Base-by-base conservation (phyloP, 2,888 invertebrate species). In the Pyrocoelia pectoralis region DNA sequence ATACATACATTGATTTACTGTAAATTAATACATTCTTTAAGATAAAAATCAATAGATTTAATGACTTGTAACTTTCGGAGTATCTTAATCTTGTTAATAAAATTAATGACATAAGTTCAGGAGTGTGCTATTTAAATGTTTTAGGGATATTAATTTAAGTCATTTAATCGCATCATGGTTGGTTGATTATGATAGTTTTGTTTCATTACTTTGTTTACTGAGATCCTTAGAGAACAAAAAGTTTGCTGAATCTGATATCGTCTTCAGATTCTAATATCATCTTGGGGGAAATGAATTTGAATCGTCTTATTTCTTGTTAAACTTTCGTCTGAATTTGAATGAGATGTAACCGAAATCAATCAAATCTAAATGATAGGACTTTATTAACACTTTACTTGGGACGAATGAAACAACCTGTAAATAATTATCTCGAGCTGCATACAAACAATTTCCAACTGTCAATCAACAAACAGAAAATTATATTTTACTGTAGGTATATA, bases 161-260 rank as follows among this genome's bases (percentile, higher is more conserved):
- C 24, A 40, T 58, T 46, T 29, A 46, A 59, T 46, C 46, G 53
- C 33, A 52, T 59, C 59, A 58, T 58, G 58, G 52, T 58, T 46
- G 58, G 58, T 61, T 61, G 61, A 61, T 61, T 61, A 61, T 52
- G 51, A 61, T 61, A 61, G 61, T 52, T 61, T 54, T 61, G 56
- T 61, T 61, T 61, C 61, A 61, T 61, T 56, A 56, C 61, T 61
- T 61, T 61, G 61, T 61, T 61, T 61, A 61, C 61, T 40, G 41
- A 52, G 43, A 52, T 50, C 24, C 40, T 29, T 13, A 28, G 55
- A 52, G 55, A 46, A 56, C 56, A 61, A 56, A 61, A 61, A 56
- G 14, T 61, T 55, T 51, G 52, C 61, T 51, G 61, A 61, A 61
- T 61, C 46, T 53, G 61, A 61, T 61, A 56, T 51, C 33, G 61